phyloP scores from a whole-genome alignment of 2,888 invertebrate genomes.

The Acanthacorydalis orientalis region DNA sequence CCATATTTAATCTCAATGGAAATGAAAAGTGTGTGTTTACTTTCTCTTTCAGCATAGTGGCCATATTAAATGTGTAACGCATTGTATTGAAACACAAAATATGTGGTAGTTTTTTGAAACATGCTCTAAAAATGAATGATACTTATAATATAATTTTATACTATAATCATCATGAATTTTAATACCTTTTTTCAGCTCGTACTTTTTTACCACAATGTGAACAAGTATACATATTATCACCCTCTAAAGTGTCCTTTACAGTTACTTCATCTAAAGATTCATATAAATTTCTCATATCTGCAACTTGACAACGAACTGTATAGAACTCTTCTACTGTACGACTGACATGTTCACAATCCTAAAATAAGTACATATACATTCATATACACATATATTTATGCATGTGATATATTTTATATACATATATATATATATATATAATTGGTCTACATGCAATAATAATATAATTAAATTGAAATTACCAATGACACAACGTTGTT shows the following conservation, averaged over 20 bases:
- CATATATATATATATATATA: too few relatives aligned
- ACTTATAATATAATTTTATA: background rate
- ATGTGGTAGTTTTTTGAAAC: conserved; percentile 84
- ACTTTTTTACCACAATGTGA: conserved; percentile 92
- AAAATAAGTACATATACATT: conserved; percentile 10
- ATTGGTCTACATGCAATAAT: too few relatives aligned
- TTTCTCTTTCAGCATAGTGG: conserved; percentile 93
- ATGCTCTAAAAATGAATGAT: conserved; percentile 42
- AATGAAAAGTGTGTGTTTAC: conserved; percentile 96
- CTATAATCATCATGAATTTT: background rate
- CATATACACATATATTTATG: background rate
- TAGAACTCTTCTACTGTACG: conserved; percentile 91
- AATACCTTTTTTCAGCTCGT: conserved; percentile 74
- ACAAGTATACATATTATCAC: conserved; percentile 96
- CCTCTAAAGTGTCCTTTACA: conserved; percentile 89
- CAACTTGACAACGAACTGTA: conserved; percentile 89
- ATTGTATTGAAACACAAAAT: conserved; percentile 93
- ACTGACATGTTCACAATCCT: conserved; percentile 91
- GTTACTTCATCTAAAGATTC: conserved; percentile 94
- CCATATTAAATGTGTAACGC: conserved; percentile 95
- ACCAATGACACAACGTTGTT: conserved; percentile 90
- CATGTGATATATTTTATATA: background rate
- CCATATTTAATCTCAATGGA: conserved; percentile 85
- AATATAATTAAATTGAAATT: conserved; percentile 18
- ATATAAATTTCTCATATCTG: conserved; percentile 89